Base-by-base conservation (phyloP, 2,113 vertebrate genomes). In the Tachysurus fulvidraco region DNA sequence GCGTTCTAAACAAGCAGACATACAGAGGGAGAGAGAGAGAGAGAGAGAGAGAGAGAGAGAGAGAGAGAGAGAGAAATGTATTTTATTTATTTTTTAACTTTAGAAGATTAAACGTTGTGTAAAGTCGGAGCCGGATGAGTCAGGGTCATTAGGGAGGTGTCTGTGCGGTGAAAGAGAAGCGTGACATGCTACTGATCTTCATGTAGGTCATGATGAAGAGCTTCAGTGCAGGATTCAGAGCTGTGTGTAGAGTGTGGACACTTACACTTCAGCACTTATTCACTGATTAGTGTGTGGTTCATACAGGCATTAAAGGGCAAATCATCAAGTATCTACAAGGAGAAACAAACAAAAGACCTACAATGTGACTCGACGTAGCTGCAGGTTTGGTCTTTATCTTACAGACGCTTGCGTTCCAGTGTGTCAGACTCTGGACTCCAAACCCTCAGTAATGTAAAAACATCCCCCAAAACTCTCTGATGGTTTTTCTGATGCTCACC, bases 31-130 rank as follows among this genome's bases (percentile, higher is more conserved):
- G 8, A 50, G 5, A 50, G 46, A 50, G 46, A 50, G 46, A 50
- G 46, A 50, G 46, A 50, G 46, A 50, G 46, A 50, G 46, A 50
- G 46, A 50, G 46, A 50, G 46, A 50, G 8, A 50, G 5, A 50
- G 46, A 50, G 46, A 50, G 46, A 50, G 46, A 50, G 46, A 50
- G 46, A n/a, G n/a, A n/a, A n/a, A n/a, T n/a, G 69, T 46, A 6
- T n/a, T 65, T 28, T 77, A 52, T 77, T 76, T 77, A 52, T 77
- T 77, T 74, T 41, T 28, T 28, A 11, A 36, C 64, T 55, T 71
- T 55, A 83, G 46, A 83, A 30, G 64, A 54, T 83, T 71, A 83
- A 71, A 83, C 36, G n/a, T 10, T 55, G n/a, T 54, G 44, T 69
- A 69, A 69, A 67, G 64, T 41, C 30, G 0, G 44, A 30, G 17